Evolutionary conservation across 1,140 invertebrate genomes (phyloP), one percentile per base, ranked within the genome.

Genomic region (Pseudoatta argentina): DNA sequence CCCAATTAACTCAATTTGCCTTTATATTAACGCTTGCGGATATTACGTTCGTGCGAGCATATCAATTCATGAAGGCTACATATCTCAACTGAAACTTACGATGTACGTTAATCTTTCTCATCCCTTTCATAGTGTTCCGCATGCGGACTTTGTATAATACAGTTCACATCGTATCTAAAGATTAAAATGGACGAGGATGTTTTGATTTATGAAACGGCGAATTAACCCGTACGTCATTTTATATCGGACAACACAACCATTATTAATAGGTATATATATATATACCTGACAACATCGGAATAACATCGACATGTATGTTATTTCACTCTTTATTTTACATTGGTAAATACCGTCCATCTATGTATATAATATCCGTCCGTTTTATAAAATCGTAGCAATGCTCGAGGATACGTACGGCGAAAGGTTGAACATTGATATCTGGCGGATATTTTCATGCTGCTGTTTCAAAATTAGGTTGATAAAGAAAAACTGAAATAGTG

Each of bases 1-100:
- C 66, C 66, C 82, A 89, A 89, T 89, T 89, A 89, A 67, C 24
- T 44, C 48, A 39, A 73, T 71, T 61, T n/a, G 24, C 57, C 82
- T 66, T 55, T 86, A 78, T 71, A 89, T 86, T 82, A 89, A 89
- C 77, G 55, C 64, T 61, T 66, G 85, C 61, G 51, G 30, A 57
- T 71, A 83, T 83, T 83, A 83, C 27, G 18, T 30, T 73, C 67
- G 53, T 18, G 51, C 39, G 34, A 24, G 21, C 21, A 16, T 39
- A 73, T 61, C 67, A 59, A 55, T 82, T 73, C 71, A 21, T 39
- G 53, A 81, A 44, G 30, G n/a, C n/a, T 24, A 24, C 39, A 16
- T 57, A 61, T 61, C 53, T 48, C 27, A 27, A 21, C 18, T 18
- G 55, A 18, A 61, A 48, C 24, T 73, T 72, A 61, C 34, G 24